These are phyloP conservation scores for Ctenopoma multispine DNA, from an alignment of 2,797 vertebrate genomes.

Conservation along the genomic window DNA sequence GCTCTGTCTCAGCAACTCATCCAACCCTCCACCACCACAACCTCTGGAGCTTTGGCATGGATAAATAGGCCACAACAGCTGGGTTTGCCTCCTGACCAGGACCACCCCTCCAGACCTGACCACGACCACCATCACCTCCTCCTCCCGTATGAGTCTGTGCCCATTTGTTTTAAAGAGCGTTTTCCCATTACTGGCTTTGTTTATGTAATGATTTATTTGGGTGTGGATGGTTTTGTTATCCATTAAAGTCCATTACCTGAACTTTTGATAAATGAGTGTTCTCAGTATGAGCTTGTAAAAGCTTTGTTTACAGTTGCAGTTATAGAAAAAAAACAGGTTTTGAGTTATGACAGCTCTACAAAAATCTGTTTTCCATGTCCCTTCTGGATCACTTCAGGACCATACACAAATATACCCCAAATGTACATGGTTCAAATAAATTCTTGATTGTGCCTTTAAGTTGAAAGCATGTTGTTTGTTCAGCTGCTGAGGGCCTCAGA, in stretches of 20 bases:
- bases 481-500: slow-evolving; percentile 84
- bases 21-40: slow-evolving; percentile 67
- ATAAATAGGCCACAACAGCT: slow-evolving; percentile 77
- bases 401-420: slow-evolving; percentile 72
- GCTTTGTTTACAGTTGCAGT: slow-evolving; percentile 59
- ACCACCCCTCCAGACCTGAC: slow-evolving; percentile 78
- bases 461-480: slow-evolving; percentile 83
- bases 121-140: slow-evolving; percentile 40
- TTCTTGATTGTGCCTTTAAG: slow-evolving; percentile 80
- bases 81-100: slow-evolving; percentile 68
- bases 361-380: slow-evolving; percentile 67
- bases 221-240: slow-evolving; percentile 31
- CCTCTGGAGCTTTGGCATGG: slow-evolving; percentile 65
- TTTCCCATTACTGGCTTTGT: slow-evolving; percentile 54
- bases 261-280: slow-evolving; percentile 51
- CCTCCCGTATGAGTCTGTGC: slow-evolving; percentile 18
- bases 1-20: slow-evolving; percentile 64
- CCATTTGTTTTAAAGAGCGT: slow-evolving; percentile 49
- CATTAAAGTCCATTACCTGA: slow-evolving; percentile 48
- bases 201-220: slow-evolving; percentile 59
- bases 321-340: slow-evolving; percentile 1
- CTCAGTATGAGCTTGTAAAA: slow-evolving; percentile 38
- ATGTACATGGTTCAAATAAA: slow-evolving; percentile 73
- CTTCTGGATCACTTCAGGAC: slow-evolving; percentile 43
- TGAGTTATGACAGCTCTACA: slow-evolving; percentile 55